A percentile compares a stretch with the other conserved stretches of the same genome.
phyloP scores from a whole-genome alignment of 2,888 invertebrate species.

The Strigamia crassipes region DNA sequence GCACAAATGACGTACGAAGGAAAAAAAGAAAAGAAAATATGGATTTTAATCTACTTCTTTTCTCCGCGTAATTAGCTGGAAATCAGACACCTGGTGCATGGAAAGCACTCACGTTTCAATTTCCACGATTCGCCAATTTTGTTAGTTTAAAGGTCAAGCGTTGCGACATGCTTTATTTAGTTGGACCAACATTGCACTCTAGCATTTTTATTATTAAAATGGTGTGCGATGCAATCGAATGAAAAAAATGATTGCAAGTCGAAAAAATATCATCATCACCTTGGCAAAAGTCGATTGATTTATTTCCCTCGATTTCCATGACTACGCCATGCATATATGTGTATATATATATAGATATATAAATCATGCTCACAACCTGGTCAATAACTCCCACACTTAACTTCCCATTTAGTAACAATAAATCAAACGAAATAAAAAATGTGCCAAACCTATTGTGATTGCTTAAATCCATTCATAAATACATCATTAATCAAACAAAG shows the following conservation, averaged over 20 bases:
- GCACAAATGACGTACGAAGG: neutral
- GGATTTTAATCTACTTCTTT: neutral
- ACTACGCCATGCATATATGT: neutral
- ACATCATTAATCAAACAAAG: too few species aligned
- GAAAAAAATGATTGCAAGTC: neutral
- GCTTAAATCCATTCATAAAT: too few species aligned
- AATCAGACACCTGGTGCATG: neutral
- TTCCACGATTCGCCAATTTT: neutral
- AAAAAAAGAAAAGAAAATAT: neutral
- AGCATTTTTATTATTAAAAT: neutral
- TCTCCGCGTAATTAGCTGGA: neutral
- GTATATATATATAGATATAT: neutral
- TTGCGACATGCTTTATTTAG: neutral
- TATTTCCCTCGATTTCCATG: neutral
- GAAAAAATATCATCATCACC: neutral
- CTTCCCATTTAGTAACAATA: neutral
- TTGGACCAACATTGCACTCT: neutral
- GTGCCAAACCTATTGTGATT: too few species aligned
- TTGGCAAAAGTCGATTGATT: neutral
- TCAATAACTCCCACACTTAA: conserved; percentile 6
- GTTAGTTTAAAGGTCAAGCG: neutral
- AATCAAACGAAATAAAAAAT: neutral
- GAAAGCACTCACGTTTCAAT: neutral
- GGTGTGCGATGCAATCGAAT: neutral
- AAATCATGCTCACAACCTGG: neutral